Base-by-base conservation (phyloP, 2,797 vertebrate species). In the Pipistrellus kuhlii region DNA sequence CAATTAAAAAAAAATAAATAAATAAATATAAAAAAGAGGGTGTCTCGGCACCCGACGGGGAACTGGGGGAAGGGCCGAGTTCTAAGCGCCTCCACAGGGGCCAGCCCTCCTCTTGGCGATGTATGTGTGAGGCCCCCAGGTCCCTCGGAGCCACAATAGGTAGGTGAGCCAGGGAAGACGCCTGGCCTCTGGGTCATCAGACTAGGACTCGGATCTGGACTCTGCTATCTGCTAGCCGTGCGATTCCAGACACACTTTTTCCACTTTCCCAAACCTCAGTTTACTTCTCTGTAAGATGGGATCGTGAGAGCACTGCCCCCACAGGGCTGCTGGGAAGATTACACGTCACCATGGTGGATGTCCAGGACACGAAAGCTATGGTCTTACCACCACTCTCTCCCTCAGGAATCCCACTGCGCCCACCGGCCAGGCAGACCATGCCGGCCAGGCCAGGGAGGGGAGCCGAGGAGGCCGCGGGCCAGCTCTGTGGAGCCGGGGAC, bases 281-380 rank as follows among this genome's bases (percentile, higher is more conserved):
- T 93, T 84, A 51, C 46, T 14, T 53, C 20, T 27, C 75, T 64
- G 1, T 51, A 27, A 92, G 85, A 55, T 20, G n/a, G 81, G 38
- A 25, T 21, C 8, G 17, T 0, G 0, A 27, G 2, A 20, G 59
- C 10, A 3, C 23, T 6, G 8, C 82, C 21, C 23, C 21, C 5
- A 10, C 2, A 6, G 48, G 75, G 35, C 46, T 83, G 32, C 3
- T 17, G 76, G 62, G 53, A 83, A 73, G 35, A n/a, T 8, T 5
- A 48, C 82, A 53, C 3, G 21, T 32, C n/a, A 30, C 0, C 5
- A 53, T 0, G 3, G 46, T 0, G 1, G 53, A 8, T 1, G 3
- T 3, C 53, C 44, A 23, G 13, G 11, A 30, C 41, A 10, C 0
- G 1, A 69, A 14, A 10, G 12, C 38, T 8, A 2, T 17, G 75